phyloP scores from a whole-genome alignment of 2,797 vertebrate genomes.

The Geotrypetes seraphini region DNA sequence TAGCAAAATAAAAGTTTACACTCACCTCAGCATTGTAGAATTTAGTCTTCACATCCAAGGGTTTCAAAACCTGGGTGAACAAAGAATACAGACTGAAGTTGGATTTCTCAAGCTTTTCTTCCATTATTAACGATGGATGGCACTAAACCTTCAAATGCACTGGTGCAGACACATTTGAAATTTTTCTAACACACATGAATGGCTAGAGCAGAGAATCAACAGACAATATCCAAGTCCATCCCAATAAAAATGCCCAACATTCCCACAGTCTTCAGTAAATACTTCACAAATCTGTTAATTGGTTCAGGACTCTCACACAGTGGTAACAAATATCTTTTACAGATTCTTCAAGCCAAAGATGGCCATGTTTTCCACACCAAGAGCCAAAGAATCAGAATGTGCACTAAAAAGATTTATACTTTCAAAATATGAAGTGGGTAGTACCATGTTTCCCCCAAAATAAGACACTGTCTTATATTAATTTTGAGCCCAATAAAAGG shows the following conservation, averaged over 20 bases:
- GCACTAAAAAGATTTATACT: too few relatives aligned
- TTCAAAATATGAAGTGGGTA: too few relatives aligned
- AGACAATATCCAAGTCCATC: not conserved
- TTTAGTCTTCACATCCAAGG: constrained; percentile 96
- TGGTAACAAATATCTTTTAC: not conserved
- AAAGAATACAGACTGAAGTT: constrained; percentile 62
- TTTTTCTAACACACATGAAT: not conserved
- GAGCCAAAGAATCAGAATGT: too few relatives aligned
- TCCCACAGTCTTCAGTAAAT: not conserved
- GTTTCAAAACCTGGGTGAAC: constrained; percentile 89
- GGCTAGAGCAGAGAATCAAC: too few relatives aligned
- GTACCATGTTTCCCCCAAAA: too few relatives aligned
- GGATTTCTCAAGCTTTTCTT: constrained; percentile 1
- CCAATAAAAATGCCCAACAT: not conserved
- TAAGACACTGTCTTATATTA: too few relatives aligned
- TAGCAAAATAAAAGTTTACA: not conserved
- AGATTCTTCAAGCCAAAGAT: too few relatives aligned
- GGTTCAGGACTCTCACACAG: not conserved
- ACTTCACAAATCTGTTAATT: not conserved
- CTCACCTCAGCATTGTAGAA: constrained; percentile 98
- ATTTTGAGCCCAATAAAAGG: too few relatives aligned
- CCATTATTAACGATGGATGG: constrained; percentile 2
- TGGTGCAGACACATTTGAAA: not conserved
- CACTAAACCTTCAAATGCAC: not conserved
- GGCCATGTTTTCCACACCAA: too few relatives aligned